A percentile compares a stretch with the other conserved stretches of the same genome.
These are phyloP conservation scores for Harpalus rufipes DNA, from an alignment of 2,888 invertebrate species.

Conservation along the genomic window DNA sequence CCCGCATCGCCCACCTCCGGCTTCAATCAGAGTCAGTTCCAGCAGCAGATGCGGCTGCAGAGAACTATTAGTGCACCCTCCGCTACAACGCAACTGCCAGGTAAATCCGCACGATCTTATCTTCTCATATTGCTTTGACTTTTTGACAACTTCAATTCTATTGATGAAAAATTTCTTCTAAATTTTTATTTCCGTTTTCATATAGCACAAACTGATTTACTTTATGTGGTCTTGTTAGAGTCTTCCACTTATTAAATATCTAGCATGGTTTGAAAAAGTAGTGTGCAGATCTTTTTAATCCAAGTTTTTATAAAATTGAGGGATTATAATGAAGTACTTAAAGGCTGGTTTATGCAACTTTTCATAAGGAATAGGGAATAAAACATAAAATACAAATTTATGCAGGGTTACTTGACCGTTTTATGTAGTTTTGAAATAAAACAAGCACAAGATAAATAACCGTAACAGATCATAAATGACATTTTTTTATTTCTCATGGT, in stretches of 20 bases:
- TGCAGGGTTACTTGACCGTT: too few species aligned
- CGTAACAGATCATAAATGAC: too few species aligned
- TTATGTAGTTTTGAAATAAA: too few species aligned
- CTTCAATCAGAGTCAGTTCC: slow-evolving; percentile 76
- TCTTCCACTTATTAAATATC: slow-evolving; percentile 42
- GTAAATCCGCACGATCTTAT: slow-evolving; percentile 74
- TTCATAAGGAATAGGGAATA: too few species aligned
- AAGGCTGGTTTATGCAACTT: background rate
- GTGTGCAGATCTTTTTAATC: slow-evolving; percentile 61
- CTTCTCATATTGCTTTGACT: background rate
- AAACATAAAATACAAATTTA: too few species aligned
- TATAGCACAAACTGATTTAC: slow-evolving; percentile 51
- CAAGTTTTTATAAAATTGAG: slow-evolving; percentile 48
- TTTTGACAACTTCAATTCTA: slow-evolving; percentile 27
- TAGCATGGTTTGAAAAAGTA: slow-evolving; percentile 62
- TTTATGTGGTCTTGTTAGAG: slow-evolving; percentile 53
- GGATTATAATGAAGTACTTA: slow-evolving; percentile 24
- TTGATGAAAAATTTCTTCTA: slow-evolving; percentile 66
- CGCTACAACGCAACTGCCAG: slow-evolving; percentile 81
- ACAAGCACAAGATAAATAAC: too few species aligned
- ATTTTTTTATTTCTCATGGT: too few species aligned
- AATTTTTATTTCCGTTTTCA: slow-evolving; percentile 68
- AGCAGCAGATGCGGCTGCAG: slow-evolving; percentile 80
- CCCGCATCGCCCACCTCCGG: slow-evolving; percentile 79
- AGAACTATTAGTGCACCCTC: slow-evolving; percentile 80